Base-by-base conservation (phyloP, 2,113 vertebrate species). In the Pardalotus punctatus region DNA sequence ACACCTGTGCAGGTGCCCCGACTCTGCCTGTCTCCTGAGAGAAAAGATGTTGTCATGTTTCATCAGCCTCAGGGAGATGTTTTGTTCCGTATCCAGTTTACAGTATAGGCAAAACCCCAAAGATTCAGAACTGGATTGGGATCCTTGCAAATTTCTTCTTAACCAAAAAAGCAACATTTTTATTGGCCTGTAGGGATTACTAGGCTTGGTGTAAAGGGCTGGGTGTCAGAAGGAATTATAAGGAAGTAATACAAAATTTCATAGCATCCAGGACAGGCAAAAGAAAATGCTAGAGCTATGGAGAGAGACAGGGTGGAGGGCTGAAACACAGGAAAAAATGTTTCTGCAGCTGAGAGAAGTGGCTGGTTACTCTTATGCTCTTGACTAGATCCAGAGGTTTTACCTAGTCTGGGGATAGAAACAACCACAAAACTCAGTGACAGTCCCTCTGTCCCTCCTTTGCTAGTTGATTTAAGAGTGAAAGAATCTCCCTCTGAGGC, bases 211-310 rank as follows among this genome's bases (percentile, higher is more conserved):
- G 9, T 23, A 87, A 79, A 15, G 31, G 38, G 10, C 23, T 48
- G 8, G 25, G 9, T 57, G 15, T 72, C 12, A 48, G 18, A 71
- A 81, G 21, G 27, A 72, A 56, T 5, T 62, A 45, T 43, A 14
- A 72, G 13, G 33, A 84, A 87, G 9, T 33, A 81, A 54, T 28
- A 5, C 4, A 93, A 50, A 64, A 71, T 60, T 67, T 81, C 48
- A 31, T 6, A 56, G 11, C 7, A 67, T 11, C 7, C 14, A 23
- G 9, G 15, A 42, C 1, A 70, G 9, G 13, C 5, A 73, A 43
- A 76, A 40, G 2, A 27, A 86, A 45, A 25, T 13, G 7, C 2
- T 1, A 28, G 4, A 76, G 6, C 8, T 4, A 1, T 19, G 9
- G 7, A 72, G 10, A 56, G 14, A 56, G 47, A 18, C 38, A 78